Evolutionary conservation across 1,140 invertebrate genomes (phyloP), one percentile per base, ranked within the genome.

Genomic region (Macrobrachium nipponense): DNA sequence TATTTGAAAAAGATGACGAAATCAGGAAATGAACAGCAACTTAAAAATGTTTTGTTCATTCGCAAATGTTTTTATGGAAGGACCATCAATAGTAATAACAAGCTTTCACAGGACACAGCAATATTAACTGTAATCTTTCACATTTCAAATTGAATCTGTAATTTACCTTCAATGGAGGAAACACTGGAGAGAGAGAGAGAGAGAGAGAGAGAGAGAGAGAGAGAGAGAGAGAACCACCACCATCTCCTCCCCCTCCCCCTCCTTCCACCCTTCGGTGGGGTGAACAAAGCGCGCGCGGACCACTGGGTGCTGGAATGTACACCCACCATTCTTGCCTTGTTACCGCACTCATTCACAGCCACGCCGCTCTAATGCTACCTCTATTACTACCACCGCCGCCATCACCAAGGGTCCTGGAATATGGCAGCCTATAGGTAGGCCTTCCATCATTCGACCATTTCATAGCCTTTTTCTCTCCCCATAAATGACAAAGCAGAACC

Each of bases 291-390:
- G 27, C 18, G 70, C 80, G 44, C 70, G 51, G 20, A 12, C 51
- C 44, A 23, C n/a, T 75, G 70, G 51, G 70, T 27, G 80, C 68
- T 62, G 80, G 83, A 86, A 86, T 86, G 83, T 60, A 86, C 83
- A 86, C 77, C 82, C 76, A 70, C 83, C 83, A 86, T 86, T 86
- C 83, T 86, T 86, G 64, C 83, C 77, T 86, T 78, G 83, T 86
- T 86, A 86, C 77, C 83, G 15, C 83, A 58, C 83, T 80, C 83
- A 86, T 86, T 86, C 83, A 85, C 76, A 68, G 77, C 82, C 62
- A 36, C 43, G 27, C 76, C 64, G 18, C 59, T 51, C 68, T 43
- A 70, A 51, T 51, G 51, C 51, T 51, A 51, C 51, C 51, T 51
- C 51, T 51, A 51, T 51, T 51, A 12, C 51, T 58, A 2, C 20